Base-by-base conservation (phyloP, 2,888 invertebrate species). In the Rhyacophila evoluta region DNA sequence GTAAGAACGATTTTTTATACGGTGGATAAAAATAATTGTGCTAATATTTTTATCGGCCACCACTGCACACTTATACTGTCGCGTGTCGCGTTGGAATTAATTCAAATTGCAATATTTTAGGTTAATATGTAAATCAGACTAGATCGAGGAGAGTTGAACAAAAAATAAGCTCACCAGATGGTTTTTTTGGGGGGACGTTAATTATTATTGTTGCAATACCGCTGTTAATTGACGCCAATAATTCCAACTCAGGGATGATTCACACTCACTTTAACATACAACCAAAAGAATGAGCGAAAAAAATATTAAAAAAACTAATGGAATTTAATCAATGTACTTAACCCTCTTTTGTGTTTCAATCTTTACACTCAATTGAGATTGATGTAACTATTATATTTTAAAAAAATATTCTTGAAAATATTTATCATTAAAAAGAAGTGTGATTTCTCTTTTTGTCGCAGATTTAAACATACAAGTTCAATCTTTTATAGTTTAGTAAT, bases 91-190 rank as follows among this genome's bases (percentile, higher is more conserved):
- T 69, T 72, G 70, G 80, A 77, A 78, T 74, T 72, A 78, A 77
- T 78, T 79, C 74, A 70, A 74, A 81, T 80, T 79, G 76, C 82
- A 73, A 82, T 78, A 80, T 80, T 82, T 82, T 68, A 80, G 79
- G 79, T 79, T 79, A 82, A 82, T 82, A 82, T 82, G 82, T 82
- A 82, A 82, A 82, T 82, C 82, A 77, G 75, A 71, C 80, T 55
- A 55, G 55, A 55, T 55, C 55, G 55, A 55, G 55, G 55, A 55
- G 19, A 55, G 55, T 55, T 19, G 55, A 19, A 19, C 12, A 55
- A 19, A 55, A 55, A 55, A 4, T n/a, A 69, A 8, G 29, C 69
- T 12, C 4, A 12, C 29, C 29, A 29, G 33, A 69, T 33, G 33
- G 69, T 29, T 33, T 25, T 12, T 69, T n/a, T 41, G 41, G 74